These are phyloP conservation scores for Capromys pilorides DNA, from an alignment of 2,797 vertebrate genomes.

Conservation along the genomic window DNA sequence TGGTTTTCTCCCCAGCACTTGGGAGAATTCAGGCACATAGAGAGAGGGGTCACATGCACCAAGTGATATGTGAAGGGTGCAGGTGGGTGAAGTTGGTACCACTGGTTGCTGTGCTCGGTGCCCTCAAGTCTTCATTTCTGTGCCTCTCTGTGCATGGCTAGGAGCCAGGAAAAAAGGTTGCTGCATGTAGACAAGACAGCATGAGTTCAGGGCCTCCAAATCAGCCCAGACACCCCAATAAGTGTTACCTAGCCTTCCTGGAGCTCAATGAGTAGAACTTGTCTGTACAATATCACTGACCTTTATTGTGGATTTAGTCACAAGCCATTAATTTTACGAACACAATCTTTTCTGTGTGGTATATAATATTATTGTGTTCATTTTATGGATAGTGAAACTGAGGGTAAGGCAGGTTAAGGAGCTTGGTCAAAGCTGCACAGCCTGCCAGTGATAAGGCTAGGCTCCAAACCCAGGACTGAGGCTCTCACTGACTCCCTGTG, in stretches of 20 bases:
- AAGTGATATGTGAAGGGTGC: too few species aligned
- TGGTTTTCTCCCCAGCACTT: not conserved
- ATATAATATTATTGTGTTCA: not conserved
- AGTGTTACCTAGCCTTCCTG: not conserved
- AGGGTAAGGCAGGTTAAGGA: not conserved
- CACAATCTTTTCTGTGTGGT: not conserved
- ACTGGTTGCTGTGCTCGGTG: rapidly evolving
- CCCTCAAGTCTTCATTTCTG: not conserved
- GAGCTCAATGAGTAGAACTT: too few species aligned
- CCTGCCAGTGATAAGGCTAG: rapidly evolving
- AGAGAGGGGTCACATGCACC: not conserved
- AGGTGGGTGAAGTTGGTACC: too few species aligned
- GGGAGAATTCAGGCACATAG: not conserved
- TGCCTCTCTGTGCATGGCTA: not conserved
- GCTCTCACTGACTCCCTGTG: too few species aligned
- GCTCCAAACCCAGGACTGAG: not conserved
- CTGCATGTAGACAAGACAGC: not conserved
- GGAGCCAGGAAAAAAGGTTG: too few species aligned
- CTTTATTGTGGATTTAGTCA: not conserved
- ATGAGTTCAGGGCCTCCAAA: rapidly evolving
- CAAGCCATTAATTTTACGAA: rapidly evolving
- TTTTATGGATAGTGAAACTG: not conserved
- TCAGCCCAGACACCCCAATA: not conserved
- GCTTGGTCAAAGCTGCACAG: not conserved
- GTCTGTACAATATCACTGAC: not conserved